phyloP scores from a whole-genome alignment of 1,140 invertebrate species.

The Paramacrobiotus metropolitanus region DNA sequence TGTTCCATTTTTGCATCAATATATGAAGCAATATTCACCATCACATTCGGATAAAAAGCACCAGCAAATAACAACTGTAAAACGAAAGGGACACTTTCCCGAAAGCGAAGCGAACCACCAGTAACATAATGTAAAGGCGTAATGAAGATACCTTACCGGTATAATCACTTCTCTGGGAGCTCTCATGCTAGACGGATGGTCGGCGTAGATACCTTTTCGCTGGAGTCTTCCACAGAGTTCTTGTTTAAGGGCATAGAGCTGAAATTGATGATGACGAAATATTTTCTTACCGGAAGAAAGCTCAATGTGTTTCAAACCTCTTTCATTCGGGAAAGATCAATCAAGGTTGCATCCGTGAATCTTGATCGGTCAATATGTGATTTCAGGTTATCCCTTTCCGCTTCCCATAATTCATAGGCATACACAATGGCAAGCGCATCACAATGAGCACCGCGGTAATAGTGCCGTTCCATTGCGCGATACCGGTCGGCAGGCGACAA shows the following conservation, averaged over 20 bases:
- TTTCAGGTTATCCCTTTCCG: not conserved
- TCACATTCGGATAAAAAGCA: not conserved
- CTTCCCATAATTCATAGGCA: not conserved
- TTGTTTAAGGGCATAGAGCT: not conserved
- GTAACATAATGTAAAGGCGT: not conserved
- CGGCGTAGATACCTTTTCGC: not conserved
- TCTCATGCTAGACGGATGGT: not conserved
- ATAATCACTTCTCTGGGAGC: not conserved
- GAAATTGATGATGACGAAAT: not conserved
- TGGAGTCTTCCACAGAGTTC: not conserved
- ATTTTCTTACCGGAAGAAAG: no score
- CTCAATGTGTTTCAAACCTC: no score
- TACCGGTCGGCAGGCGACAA: not conserved
- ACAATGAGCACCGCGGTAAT: not conserved
- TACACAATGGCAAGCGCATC: not conserved
- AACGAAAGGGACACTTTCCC: not conserved
- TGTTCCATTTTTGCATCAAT: not conserved
- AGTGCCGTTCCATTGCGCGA: no score
- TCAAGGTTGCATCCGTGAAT: not conserved
- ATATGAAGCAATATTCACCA: not conserved
- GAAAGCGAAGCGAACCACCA: not conserved
- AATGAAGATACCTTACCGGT: constrained; percentile 1
- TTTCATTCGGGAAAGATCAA: not conserved
- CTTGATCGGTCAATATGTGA: not conserved
- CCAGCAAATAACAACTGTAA: not conserved